Base-by-base conservation (phyloP, 2,888 invertebrate genomes). In the Ophion costatus region DNA sequence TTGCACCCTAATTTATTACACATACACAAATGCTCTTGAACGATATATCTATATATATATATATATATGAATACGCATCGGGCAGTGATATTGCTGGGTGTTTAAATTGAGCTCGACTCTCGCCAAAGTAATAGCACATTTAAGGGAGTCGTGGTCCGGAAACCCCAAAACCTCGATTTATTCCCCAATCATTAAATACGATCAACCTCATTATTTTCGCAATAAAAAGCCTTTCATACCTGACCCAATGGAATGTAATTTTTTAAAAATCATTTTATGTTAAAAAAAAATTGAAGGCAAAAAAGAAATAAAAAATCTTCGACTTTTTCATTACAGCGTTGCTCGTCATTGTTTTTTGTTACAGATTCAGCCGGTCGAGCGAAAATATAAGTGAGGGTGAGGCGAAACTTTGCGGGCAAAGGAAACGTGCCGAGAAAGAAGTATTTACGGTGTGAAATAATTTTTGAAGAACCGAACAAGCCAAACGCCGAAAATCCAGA, bases 51-150 rank as follows among this genome's bases (percentile, higher is more conserved):
- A 33, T 33, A 33, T 33, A 33, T 57, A 57, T 73, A 59, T 73
- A 57, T 45, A 38, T 63, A 24, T 22, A 51, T 11, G 22, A 22
- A 20, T 3, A 67, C 42, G 22, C 17, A 10, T 22, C 11, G 22
- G 20, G 70, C 24, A 29, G 11, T 11, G 22, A 74, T 74, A 42
- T 45, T 33, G 45, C 61, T 5, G 63, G 10, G 20, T 45, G 22
- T 14, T 56, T 33, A 29, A 73, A 59, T 59, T 56, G 64, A 51
- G 74, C 24, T 17, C 75, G 29, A 29, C 56, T 66, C 77, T 71
- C 84, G 83, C 74, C 83, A 88, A 74, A 84, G 81, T 69, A 71
- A 64, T 71, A 24, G 7, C 24, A 24, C 17, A 70, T 66, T 64
- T 77, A 69, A 84, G 80, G 77, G 74, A 69, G 67, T 80, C 33